phyloP scores from a whole-genome alignment of 2,797 vertebrate species.

The Smutsia temminckii region DNA sequence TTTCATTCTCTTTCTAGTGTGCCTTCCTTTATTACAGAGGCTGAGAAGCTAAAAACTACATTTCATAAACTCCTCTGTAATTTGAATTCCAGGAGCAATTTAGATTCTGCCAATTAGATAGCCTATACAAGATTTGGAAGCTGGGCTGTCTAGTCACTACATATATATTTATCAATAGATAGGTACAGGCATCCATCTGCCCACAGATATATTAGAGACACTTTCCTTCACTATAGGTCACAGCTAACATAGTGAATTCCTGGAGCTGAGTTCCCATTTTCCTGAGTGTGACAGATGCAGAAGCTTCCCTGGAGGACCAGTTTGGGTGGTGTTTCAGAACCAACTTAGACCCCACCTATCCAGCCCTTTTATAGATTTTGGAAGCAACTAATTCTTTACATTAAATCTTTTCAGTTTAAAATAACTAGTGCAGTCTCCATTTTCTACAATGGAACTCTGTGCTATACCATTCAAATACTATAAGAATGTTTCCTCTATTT shows the following conservation, averaged over 20 bases:
- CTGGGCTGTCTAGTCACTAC: not conserved
- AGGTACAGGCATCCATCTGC: not conserved
- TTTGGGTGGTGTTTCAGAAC: not conserved
- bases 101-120: not conserved
- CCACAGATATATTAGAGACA: not conserved
- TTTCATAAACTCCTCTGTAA: not conserved
- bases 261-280: not conserved
- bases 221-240: not conserved
- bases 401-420: slow-evolving; percentile 14
- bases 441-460: not conserved
- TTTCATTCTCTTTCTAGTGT: not conserved
- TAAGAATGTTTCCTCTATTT: not conserved
- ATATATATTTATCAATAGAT: not conserved
- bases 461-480: not conserved
- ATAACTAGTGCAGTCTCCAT: not conserved
- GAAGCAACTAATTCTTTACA: not conserved
- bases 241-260: not conserved
- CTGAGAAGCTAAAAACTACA: not conserved
- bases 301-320: not conserved
- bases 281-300: not conserved
- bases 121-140: not conserved
- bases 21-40: not conserved
- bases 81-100: not conserved
- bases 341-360: not conserved
- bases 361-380: not conserved